A percentile compares a stretch with the other conserved stretches of the same genome.
Evolutionary conservation across 2,113 vertebrate species (phyloP).

Genomic region (Cyprinus carpio): DNA sequence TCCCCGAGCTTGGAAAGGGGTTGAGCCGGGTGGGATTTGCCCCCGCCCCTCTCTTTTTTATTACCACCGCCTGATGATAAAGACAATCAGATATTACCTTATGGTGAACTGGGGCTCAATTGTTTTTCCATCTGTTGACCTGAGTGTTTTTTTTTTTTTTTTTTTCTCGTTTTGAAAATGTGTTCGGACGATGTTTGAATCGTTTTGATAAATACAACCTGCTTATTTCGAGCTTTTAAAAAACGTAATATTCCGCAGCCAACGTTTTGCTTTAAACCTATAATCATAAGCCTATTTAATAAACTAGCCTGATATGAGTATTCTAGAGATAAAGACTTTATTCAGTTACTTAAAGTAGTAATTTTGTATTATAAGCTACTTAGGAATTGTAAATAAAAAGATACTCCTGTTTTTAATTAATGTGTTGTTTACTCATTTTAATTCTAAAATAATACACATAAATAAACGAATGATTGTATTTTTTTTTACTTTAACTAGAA

Average conservation of each 20-base stretch:
- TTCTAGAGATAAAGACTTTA: not conserved
- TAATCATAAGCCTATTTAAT: not conserved
- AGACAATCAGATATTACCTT: constrained; percentile 47
- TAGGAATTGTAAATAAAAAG: not conserved
- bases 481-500: not conserved
- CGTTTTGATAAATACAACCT: not conserved
- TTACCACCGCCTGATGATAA: constrained; percentile 56
- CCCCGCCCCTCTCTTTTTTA: constrained; percentile 46
- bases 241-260: not conserved
- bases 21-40: constrained; percentile 60
- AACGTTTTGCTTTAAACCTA: not conserved
- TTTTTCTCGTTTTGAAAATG: constrained; percentile 8
- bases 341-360: not conserved
- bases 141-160: constrained; percentile 4
- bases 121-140: constrained; percentile 48
- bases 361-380: not conserved
- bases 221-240: not conserved
- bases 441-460: not conserved
- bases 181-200: not conserved
- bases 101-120: constrained; percentile 43
- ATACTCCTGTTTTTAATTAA: not conserved
- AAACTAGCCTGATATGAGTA: not conserved
- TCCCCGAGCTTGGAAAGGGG: constrained; percentile 59
- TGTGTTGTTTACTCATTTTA: not conserved
- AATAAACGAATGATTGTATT: not conserved